phyloP scores from a whole-genome alignment of 2,888 invertebrate genomes.

The Conomelus anceps region DNA sequence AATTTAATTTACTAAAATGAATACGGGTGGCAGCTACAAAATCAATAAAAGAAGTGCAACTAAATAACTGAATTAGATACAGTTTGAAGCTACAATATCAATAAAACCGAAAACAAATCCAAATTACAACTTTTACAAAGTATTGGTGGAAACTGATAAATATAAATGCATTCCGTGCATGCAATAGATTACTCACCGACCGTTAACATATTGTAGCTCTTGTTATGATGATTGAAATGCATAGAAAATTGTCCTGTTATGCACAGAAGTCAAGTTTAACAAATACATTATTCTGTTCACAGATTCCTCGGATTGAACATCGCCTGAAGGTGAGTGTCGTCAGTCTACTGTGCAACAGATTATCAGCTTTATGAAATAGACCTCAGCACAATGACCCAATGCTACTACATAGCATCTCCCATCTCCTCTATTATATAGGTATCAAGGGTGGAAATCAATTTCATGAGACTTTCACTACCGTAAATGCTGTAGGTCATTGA shows the following conservation, averaged over 20 bases:
- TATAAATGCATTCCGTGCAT: too few relatives aligned
- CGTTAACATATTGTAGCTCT: not conserved
- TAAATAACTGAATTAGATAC: too few relatives aligned
- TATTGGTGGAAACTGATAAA: too few relatives aligned
- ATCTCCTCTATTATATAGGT: not conserved
- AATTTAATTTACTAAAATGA: too few relatives aligned
- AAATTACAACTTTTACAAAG: too few relatives aligned
- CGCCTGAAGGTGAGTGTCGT: not conserved
- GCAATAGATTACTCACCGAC: too few relatives aligned
- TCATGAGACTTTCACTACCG: not conserved
- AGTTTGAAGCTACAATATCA: too few relatives aligned
- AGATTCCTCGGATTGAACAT: not conserved
- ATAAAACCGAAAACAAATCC: too few relatives aligned
- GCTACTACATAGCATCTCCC: too few relatives aligned
- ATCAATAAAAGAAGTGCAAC: too few relatives aligned
- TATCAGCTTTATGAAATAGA: not conserved
- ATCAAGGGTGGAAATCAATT: not conserved
- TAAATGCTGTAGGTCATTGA: not conserved
- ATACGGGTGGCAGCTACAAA: too few relatives aligned
- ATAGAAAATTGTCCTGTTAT: not conserved
- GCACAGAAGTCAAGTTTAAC: not conserved
- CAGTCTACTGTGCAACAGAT: not conserved
- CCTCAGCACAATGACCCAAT: not conserved
- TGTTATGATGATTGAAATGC: not conserved
- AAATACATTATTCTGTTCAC: not conserved